Percentiles rank a stretch among this genome's conserved stretches.
phyloP scores from a whole-genome alignment of 2,113 vertebrate genomes.

The Poecilia latipinna region DNA sequence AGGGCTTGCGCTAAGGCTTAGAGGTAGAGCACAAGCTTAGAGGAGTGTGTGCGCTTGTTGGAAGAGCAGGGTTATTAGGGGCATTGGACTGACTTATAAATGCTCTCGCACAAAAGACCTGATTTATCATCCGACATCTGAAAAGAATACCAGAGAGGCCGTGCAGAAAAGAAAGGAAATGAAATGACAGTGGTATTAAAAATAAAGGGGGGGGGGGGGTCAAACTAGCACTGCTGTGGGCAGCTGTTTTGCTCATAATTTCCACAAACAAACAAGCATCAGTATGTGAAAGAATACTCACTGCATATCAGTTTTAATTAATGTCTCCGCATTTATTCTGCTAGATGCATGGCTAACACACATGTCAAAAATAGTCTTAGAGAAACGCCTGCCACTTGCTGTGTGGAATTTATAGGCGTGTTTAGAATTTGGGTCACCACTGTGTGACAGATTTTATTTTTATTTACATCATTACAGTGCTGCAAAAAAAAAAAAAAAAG shows the following conservation, averaged over 20 bases:
- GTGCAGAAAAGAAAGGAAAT: constrained; percentile 65
- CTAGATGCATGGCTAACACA: constrained; percentile 31
- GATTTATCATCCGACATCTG: constrained; percentile 77
- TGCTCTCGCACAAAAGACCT: constrained; percentile 66
- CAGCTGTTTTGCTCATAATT: constrained; percentile 48
- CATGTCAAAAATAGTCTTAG: constrained; percentile 55
- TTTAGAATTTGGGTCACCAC: constrained; percentile 49
- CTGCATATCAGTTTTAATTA: constrained; percentile 48
- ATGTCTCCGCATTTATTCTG: constrained; percentile 45
- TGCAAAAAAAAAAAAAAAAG: constrained; percentile 8
- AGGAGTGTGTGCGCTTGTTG: constrained; percentile 55
- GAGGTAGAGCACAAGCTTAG: constrained; percentile 45
- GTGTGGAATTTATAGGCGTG: constrained; percentile 32
- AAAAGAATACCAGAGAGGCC: constrained; percentile 74
- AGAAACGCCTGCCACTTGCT: constrained; percentile 52
- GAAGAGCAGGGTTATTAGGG: constrained; percentile 57
- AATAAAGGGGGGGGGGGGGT: constrained; percentile 13
- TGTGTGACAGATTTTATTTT: constrained; percentile 32
- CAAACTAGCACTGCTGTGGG: constrained; percentile 34
- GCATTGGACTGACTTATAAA: constrained; percentile 76
- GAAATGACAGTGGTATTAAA: constrained; percentile 56
- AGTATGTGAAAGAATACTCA: constrained; percentile 18
- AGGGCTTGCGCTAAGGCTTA: constrained; percentile 48
- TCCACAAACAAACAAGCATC: constrained; percentile 31
- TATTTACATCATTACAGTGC: constrained; percentile 8